Percentiles rank a stretch among this genome's conserved stretches.
Evolutionary conservation across 2,113 vertebrate species (phyloP).

Genomic region (Acrocephalus kingi): DNA sequence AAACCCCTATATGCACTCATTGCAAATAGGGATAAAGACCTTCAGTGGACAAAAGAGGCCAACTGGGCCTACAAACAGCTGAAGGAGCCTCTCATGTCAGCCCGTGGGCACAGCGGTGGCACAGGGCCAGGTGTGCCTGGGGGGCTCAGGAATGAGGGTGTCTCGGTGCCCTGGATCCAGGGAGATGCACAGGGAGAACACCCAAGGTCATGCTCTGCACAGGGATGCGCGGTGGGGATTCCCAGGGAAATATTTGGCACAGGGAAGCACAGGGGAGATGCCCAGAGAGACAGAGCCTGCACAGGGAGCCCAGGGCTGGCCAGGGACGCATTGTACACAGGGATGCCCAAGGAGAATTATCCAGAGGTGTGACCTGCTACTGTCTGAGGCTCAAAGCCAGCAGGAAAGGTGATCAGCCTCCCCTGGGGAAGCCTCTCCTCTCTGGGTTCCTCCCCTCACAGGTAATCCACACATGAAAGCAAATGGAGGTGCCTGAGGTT

Average conservation of each 20-base stretch:
- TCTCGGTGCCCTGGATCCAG: no score
- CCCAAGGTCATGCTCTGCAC: background rate
- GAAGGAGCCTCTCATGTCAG: no score
- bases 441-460: background rate
- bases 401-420: background rate
- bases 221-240: accelerated
- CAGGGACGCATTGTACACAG: background rate
- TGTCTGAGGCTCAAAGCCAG: background rate
- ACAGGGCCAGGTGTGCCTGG: no score
- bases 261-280: background rate
- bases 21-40: no score
- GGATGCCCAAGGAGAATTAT: no score
- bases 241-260: background rate
- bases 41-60: no score
- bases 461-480: background rate
- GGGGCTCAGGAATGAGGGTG: no score
- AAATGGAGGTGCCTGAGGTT: background rate
- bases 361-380: background rate
- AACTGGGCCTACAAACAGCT: no score
- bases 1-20: no score
- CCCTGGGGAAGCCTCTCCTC: background rate
- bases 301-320: background rate
- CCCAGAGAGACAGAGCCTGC: background rate
- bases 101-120: no score
- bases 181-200: background rate